phyloP scores from a whole-genome alignment of 2,888 invertebrate genomes.

The Aphodius sticticus region DNA sequence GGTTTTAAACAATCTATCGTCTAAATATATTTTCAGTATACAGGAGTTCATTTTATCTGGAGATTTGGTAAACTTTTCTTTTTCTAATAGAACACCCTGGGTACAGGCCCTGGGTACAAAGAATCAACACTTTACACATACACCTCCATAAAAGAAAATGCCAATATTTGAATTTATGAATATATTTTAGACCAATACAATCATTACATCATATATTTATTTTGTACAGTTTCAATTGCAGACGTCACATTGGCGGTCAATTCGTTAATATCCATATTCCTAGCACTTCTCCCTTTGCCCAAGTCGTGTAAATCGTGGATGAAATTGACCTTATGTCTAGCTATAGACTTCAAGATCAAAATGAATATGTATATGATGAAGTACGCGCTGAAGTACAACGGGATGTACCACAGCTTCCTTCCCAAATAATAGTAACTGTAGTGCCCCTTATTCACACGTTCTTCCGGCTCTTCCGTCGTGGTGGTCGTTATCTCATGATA shows the following conservation, averaged over 20 bases:
- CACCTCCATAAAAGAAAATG: not conserved
- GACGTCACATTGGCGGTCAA: slow-evolving; percentile 32
- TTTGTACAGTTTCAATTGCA: slow-evolving; percentile 37
- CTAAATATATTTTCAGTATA: too few species aligned
- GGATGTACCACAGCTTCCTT: slow-evolving; percentile 78
- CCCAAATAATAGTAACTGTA: slow-evolving; percentile 81
- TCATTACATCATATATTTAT: slow-evolving; percentile 41
- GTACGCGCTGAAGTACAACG: slow-evolving; percentile 78
- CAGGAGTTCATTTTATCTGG: too few species aligned
- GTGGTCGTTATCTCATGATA: slow-evolving; percentile 58
- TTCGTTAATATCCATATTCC: slow-evolving; percentile 34
- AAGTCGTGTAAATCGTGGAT: slow-evolving; percentile 62
- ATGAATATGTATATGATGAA: slow-evolving; percentile 75
- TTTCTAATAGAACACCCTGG: too few species aligned
- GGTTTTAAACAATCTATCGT: too few species aligned
- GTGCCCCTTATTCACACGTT: slow-evolving; percentile 66
- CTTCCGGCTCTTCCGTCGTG: slow-evolving; percentile 63
- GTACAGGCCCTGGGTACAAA: too few species aligned
- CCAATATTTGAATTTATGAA: not conserved
- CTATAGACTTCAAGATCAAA: slow-evolving; percentile 74
- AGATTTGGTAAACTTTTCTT: too few species aligned
- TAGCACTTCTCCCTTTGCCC: slow-evolving; percentile 33
- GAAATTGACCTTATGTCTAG: slow-evolving; percentile 75
- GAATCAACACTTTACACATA: not conserved
- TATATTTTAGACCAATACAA: slow-evolving; percentile 7